Evolutionary conservation across 2,113 vertebrate genomes (phyloP).

Genomic region (Percopsis transmontana): DNA sequence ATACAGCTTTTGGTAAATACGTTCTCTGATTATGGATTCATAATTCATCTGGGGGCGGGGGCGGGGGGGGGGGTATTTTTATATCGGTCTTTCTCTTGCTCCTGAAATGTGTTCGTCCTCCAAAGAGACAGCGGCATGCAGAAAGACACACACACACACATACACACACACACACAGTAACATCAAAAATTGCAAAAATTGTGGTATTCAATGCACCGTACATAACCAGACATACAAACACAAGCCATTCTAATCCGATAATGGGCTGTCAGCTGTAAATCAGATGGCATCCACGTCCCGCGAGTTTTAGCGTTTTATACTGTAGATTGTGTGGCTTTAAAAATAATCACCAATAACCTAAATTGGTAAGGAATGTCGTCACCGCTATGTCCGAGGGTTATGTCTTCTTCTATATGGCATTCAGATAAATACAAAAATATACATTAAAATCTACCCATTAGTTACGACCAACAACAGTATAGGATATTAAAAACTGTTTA

Average conservation of each 20-base stretch:
- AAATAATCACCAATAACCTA: no score
- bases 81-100: conserved; percentile 21
- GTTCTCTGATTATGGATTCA: conserved; percentile 54
- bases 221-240: background rate
- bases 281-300: no score
- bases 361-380: no score
- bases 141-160: background rate
- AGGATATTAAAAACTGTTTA: conserved; percentile 19
- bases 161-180: background rate
- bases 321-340: no score
- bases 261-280: no score
- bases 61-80: conserved; percentile 59
- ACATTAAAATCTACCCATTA: conserved; percentile 4
- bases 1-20: conserved; percentile 59
- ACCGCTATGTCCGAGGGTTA: no score
- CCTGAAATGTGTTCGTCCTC: conserved; percentile 9
- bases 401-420: background rate
- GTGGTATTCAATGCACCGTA: background rate
- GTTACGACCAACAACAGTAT: conserved; percentile 4
- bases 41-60: conserved; percentile 64
- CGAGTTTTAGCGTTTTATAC: no score
- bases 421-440: no score
- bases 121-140: conserved; percentile 1
- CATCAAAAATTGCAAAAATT: background rate
- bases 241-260: no score